These are phyloP conservation scores for Corythornis leucogaster DNA, from an alignment of 2,797 vertebrate species.

Conservation along the genomic window DNA sequence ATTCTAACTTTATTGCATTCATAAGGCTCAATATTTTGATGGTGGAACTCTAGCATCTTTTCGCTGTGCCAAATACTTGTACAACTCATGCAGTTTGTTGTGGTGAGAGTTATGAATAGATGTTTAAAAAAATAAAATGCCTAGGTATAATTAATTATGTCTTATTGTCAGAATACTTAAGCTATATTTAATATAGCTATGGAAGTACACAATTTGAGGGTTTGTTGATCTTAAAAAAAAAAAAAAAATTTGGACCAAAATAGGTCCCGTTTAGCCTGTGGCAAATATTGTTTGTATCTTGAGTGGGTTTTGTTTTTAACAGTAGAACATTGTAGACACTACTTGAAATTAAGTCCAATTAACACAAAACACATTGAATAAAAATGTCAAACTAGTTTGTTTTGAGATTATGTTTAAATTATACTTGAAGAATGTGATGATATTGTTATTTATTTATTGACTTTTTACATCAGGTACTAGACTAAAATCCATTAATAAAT, in stretches of 20 bases:
- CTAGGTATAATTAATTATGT: background rate
- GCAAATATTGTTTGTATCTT: background rate
- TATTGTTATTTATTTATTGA: background rate
- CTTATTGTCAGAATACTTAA: background rate
- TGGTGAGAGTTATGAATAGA: background rate
- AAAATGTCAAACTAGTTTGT: background rate
- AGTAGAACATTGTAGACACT: background rate
- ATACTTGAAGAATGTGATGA: background rate
- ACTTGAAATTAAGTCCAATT: background rate
- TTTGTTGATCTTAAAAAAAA: background rate
- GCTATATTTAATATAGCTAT: background rate
- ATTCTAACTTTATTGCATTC: background rate
- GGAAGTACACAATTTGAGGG: background rate
- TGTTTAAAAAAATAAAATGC: background rate
- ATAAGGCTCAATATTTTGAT: background rate
- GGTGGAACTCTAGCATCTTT: background rate
- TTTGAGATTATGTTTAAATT: background rate
- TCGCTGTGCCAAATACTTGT: background rate
- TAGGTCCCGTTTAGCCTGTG: background rate
- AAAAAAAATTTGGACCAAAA: background rate
- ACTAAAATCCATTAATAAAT: conserved; percentile 29
- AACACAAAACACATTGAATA: background rate
- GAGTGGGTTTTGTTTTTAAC: background rate
- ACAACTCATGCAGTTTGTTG: background rate
- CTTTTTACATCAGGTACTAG: background rate